Base-by-base conservation (phyloP, 37 sponge, comb jelly and placozoan species). In the Petrosia ficiformis region DNA sequence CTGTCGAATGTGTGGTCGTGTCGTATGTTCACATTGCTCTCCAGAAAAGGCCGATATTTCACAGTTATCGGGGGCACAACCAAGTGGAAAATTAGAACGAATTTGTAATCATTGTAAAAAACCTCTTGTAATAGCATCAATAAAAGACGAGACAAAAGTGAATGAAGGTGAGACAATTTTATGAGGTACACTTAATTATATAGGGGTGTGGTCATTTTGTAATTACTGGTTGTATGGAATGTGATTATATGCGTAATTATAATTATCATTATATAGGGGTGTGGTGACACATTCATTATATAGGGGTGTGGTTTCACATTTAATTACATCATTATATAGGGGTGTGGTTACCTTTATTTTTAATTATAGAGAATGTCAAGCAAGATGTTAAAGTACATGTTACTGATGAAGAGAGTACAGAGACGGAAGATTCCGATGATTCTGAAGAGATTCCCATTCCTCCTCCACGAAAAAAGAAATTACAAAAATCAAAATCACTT, bases 1-100 rank as follows among this genome's bases (percentile, higher is more conserved):
- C 80, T 93, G 94, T 72, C 43, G 94, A 32, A 74, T 73, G 64
- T 93, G 94, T 85, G 94, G 94, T 11, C 72, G 82, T 32, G 81
- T 93, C 16, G 86, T 93, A 29, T 93, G 94, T 67, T 85, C 90
- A 3, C 4, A 70, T 0, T 93, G 94, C 57, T 93, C 94, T 30
- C 81, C 83, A 0, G 82, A 93, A 39, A 77, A 78, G 10, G 66
- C 89, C 1, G 75, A 78, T 34, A 52, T 89, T 29, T 16, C 60
- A 1, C 65, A 28, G 43, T 42, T 44, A 25, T 39, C 34, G 8
- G 36, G 30, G 16, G 57, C 29, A 24, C 36, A 76, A 31, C 5
- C 61, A 0, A 65, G 44, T 25, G 71, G 67, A 4, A 86, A 82
- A 41, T 28, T 68, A 42, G 94, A 93, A 76, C 57, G 94, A 21